Conservation (phyloP, 1,140 invertebrate species). For the Aphaenogaster rudis region DNA sequence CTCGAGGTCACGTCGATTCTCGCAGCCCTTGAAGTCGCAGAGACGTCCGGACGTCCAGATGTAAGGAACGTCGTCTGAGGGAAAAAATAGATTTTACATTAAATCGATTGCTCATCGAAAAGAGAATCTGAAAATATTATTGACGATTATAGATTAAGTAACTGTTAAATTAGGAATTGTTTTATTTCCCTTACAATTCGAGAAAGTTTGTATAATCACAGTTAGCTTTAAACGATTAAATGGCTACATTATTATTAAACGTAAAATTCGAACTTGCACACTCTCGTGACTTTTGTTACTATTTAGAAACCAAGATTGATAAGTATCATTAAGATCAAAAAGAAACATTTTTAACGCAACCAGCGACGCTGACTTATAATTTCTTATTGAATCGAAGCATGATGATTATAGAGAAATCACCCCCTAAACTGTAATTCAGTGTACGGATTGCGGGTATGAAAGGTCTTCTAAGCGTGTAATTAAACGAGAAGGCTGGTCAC, state of each 20-base stretch:
- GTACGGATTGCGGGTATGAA: background rate
- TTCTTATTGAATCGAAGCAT: constrained; percentile 7
- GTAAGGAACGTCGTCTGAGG: constrained; percentile 94
- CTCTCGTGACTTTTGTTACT: background rate
- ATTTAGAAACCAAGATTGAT: background rate
- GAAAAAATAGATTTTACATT: background rate
- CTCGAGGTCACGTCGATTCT: constrained; percentile 94
- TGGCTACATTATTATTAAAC: background rate
- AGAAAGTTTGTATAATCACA: background rate
- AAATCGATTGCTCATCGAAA: background rate
- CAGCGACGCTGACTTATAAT: background rate
- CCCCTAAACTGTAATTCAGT: background rate
- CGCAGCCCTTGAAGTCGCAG: constrained; percentile 97
- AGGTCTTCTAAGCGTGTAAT: background rate
- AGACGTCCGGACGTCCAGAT: constrained; percentile 96
- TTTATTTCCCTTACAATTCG: background rate
- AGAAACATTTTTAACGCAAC: background rate
- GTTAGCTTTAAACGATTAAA: constrained; percentile 5
- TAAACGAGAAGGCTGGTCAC: background rate
- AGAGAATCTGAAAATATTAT: background rate
- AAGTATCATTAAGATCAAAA: background rate
- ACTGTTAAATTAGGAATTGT: background rate
- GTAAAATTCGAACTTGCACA: background rate
- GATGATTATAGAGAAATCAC: constrained; percentile 7
- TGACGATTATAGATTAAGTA: background rate